Base-by-base conservation (phyloP, 2,113 vertebrate genomes). In the Grallaria varia region DNA sequence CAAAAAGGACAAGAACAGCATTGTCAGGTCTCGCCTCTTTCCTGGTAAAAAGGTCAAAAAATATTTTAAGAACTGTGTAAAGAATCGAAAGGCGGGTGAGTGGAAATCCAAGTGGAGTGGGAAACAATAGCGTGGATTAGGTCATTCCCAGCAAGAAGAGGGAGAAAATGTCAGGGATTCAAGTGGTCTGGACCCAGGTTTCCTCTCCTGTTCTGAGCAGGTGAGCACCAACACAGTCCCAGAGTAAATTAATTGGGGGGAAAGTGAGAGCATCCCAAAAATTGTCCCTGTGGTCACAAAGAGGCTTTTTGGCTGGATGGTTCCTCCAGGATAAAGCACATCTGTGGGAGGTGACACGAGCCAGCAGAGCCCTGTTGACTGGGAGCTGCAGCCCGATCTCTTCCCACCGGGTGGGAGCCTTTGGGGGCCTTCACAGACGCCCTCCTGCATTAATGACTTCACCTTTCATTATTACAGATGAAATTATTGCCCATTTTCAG, bases 101-200 rank as follows among this genome's bases (percentile, higher is more conserved):
- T 86, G 92, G 94, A 85, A 93, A 96, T 80, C 66, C 63, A 58
- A 95, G 63, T 71, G 72, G 63, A 80, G 63, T 22, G 85, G 88
- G 92, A 94, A 95, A 97, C 94, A 96, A 90, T 92, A 86, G 85
- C 4, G 8, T 0, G 10, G 86, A 90, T 96, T 86, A 95, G 63
- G 55, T 97, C 88, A 96, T 88, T 84, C 86, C 55, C 85, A 77
- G 67, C 17, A 60, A 91, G 50, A 93, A 42, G 4, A 1, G 67
- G 42, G 67, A 83, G 82, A 84, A 80, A 92, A 93, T 77, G 85
- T 33, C 75, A 85, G 45, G 40, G 82, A 58, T 82, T 92, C 12
- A 14, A 86, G 42, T 4, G 52, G 58, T 88, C 82, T 86, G 78
- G 37, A 5, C 37, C 28, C 31, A 13, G n/a, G 8, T 77, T 94